phyloP scores from a whole-genome alignment of 2,113 vertebrate species.

The Terrapene triunguis region DNA sequence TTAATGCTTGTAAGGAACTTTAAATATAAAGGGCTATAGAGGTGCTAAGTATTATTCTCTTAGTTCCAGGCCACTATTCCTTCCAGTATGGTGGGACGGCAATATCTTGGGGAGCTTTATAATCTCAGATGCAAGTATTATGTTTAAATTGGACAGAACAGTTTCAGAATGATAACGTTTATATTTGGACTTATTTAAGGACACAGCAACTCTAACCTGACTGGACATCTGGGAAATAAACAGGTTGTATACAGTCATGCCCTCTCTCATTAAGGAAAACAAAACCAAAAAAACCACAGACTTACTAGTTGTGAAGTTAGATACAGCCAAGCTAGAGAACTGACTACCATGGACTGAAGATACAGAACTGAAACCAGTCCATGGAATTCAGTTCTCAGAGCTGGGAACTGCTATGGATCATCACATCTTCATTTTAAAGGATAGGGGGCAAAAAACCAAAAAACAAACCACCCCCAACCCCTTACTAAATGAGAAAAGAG shows the following conservation, averaged over 20 bases:
- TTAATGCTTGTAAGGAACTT: not conserved
- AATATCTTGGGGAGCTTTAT: not conserved
- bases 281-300: not conserved
- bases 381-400: slow-evolving; percentile 86
- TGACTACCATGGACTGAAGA: slow-evolving; percentile 79
- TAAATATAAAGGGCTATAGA: not conserved
- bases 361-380: slow-evolving; percentile 76
- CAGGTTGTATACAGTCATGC: slow-evolving; percentile 12
- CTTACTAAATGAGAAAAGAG: not conserved
- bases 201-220: not conserved
- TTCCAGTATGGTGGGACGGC: not conserved
- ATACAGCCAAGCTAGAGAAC: slow-evolving; percentile 82
- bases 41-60: not conserved
- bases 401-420: slow-evolving; percentile 77
- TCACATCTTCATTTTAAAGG: slow-evolving; percentile 69
- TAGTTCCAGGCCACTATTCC: not conserved
- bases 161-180: not conserved
- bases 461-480: not conserved
- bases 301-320: slow-evolving; percentile 51
- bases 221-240: slow-evolving; percentile 20
- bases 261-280: not conserved
- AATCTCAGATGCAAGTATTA: not conserved
- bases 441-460: not conserved
- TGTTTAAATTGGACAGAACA: not conserved
- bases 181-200: not conserved